phyloP scores from a whole-genome alignment of 1,140 invertebrate genomes.

The Sminthurides bifidus region DNA sequence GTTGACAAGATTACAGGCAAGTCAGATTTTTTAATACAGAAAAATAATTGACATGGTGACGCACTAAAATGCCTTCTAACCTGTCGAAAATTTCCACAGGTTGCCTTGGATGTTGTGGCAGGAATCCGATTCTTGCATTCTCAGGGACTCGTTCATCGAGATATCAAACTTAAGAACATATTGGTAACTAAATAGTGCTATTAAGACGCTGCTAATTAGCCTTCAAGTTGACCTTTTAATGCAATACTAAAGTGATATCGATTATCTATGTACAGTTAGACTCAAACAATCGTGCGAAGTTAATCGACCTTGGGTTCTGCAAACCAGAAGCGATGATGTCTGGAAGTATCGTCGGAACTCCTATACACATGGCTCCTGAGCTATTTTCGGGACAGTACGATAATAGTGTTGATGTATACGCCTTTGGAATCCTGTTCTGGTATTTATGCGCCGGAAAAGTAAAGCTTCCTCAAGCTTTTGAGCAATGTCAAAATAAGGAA shows the following conservation, averaged over 20 bases:
- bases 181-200: conserved; percentile 46
- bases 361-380: conserved; percentile 87
- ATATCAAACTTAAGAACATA: conserved; percentile 85
- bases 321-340: conserved; percentile 86
- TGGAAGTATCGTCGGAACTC: conserved; percentile 72
- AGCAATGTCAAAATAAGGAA: conserved; percentile 77
- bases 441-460: conserved; percentile 76
- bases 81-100: conserved; percentile 38
- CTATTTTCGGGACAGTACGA: conserved; percentile 69
- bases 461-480: conserved; percentile 64
- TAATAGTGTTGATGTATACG: conserved; percentile 77
- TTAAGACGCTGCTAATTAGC: no score
- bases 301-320: conserved; percentile 83
- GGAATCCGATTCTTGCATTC: conserved; percentile 79
- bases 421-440: conserved; percentile 85
- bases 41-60: neutral
- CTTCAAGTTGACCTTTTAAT: no score
- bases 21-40: neutral
- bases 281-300: conserved; percentile 57
- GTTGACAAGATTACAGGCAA: conserved; percentile 45
- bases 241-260: no score
- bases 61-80: conserved; percentile 6
- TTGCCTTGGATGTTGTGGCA: conserved; percentile 71
- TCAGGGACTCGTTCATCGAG: conserved; percentile 72
- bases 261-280: conserved; percentile 47